Evolutionary conservation across 1,140 invertebrate species (phyloP), one percentile per base, ranked within the genome.

Genomic region (Aethina tumida): DNA sequence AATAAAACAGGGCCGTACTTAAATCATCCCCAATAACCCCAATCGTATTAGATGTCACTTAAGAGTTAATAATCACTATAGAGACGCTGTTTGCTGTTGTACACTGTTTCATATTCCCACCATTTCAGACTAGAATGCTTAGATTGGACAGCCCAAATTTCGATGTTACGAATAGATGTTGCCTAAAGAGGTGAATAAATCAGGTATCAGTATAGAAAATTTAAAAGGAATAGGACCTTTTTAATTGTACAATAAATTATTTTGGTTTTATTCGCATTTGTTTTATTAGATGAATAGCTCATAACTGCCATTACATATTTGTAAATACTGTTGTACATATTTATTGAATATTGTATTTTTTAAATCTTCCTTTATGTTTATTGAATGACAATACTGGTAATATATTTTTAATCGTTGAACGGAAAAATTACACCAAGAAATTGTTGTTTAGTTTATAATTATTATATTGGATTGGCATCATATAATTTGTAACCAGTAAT

Each of bases 261-360:
- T 34, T 21, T 19, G 32, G 14, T 19, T 14, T 26, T 16, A 35
- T 35, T 21, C 9, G n/a, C n/a, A 12, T 21, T 14, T 35, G 22
- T 17, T 25, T 25, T 35, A 16, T 26, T 26, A 35, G 34, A 25
- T 35, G 32, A 38, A 30, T 43, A 36, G 34, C 21, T 43, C 41
- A 37, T 43, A 28, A 44, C 42, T 44, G 42, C 42, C 42, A 44
- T 44, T 35, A 13, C 17, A n/a, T 35, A 27, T 35, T 26, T 43
- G 35, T 43, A 43, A 18, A 38, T 38, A 38, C 12, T 12, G 4
- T 38, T 14, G 14, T 38, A 22, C 30, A 38, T 22, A 38, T 38
- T 24, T 19, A 9, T 38, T 9, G 15, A 13, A 29, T 13, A 38
- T 20, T 28, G 21, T 28, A 28, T 38, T 38, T 38, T 38, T 38